Conservation (phyloP, 2,113 vertebrate genomes). For the Zingel zingel region DNA sequence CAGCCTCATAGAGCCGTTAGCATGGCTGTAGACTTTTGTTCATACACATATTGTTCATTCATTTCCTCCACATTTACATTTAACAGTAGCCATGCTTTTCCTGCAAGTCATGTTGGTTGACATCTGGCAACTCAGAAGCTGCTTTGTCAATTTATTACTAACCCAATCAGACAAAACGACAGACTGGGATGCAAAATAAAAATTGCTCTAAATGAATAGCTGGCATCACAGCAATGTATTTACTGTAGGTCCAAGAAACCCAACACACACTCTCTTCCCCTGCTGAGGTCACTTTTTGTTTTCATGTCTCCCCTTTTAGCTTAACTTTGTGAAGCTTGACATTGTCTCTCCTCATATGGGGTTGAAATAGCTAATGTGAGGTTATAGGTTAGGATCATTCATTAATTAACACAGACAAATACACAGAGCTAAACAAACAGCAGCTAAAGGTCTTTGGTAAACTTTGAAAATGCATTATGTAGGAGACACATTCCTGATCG, state of each 20-base stretch:
- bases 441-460: conserved; percentile 60
- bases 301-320: conserved; percentile 37
- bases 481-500: conserved; percentile 66
- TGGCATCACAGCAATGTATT: conserved; percentile 3
- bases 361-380: conserved; percentile 45
- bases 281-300: conserved; percentile 47
- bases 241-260: conserved; percentile 33
- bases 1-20: neutral
- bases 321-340: conserved; percentile 50
- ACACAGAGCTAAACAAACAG: conserved; percentile 71
- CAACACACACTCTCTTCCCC: neutral
- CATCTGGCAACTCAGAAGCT: neutral
- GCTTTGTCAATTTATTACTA: neutral
- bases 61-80: neutral
- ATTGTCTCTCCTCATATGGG: conserved; percentile 44
- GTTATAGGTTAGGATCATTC: conserved; percentile 78
- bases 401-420: conserved; percentile 75
- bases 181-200: neutral
- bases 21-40: neutral
- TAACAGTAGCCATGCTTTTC: neutral
- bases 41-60: neutral
- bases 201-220: neutral
- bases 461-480: conserved; percentile 58
- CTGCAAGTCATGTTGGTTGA: neutral
- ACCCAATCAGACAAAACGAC: neutral